Evolutionary conservation across 2,888 invertebrate genomes (phyloP).

Genomic region (Dynastes hyllus): DNA sequence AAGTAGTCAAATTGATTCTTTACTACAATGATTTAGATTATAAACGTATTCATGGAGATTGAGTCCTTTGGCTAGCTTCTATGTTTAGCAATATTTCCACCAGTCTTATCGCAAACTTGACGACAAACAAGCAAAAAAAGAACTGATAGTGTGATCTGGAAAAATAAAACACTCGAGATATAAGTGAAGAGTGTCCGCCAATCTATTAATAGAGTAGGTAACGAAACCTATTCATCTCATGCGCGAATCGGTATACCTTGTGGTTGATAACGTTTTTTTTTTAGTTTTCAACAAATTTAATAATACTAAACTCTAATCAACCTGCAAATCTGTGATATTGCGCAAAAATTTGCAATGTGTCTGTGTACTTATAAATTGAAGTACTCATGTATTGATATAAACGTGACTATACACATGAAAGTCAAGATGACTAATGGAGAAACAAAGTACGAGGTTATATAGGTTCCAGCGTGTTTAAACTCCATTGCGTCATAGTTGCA

Average conservation of each 20-base stretch:
- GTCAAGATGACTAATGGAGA: too few species aligned
- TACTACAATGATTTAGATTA: too few species aligned
- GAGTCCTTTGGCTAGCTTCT: too few species aligned
- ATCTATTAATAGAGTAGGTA: background rate
- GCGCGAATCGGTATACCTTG: background rate
- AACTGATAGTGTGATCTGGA: background rate
- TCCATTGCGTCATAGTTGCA: too few species aligned
- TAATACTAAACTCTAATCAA: background rate
- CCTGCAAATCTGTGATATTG: background rate
- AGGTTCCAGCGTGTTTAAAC: too few species aligned
- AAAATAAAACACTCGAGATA: slow-evolving; percentile 7
- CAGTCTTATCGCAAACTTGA: background rate
- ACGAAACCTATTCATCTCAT: background rate
- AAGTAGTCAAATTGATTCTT: too few species aligned
- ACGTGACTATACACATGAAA: too few species aligned
- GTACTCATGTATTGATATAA: too few species aligned
- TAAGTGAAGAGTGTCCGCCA: background rate
- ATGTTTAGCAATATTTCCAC: too few species aligned
- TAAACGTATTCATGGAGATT: too few species aligned
- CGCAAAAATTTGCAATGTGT: background rate
- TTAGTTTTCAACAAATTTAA: background rate
- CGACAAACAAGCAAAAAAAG: background rate
- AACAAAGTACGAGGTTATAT: too few species aligned
- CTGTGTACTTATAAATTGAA: background rate
- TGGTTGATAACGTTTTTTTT: background rate